Conservation (phyloP, 1,140 invertebrate species). For the Lanistes nyassanus region DNA sequence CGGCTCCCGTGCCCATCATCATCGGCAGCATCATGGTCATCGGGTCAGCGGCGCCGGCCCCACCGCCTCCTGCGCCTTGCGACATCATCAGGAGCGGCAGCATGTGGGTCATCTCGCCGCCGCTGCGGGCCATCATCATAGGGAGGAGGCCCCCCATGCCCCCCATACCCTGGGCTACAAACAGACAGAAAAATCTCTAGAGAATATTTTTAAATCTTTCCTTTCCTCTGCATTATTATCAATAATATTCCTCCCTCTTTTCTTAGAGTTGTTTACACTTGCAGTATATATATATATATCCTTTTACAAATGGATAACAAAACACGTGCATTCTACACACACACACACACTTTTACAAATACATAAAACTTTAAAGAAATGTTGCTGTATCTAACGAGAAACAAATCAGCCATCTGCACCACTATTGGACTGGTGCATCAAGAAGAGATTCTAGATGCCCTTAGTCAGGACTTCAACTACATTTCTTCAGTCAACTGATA, state of each 20-base stretch:
- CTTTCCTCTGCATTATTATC: background rate
- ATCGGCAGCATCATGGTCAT: slow-evolving; percentile 10
- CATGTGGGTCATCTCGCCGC: background rate
- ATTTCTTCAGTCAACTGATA: no score
- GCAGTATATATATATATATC: background rate
- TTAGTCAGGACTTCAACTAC: no score
- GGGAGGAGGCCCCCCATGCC: background rate
- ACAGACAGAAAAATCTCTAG: background rate
- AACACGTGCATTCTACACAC: slow-evolving; percentile 6
- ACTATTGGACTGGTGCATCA: no score
- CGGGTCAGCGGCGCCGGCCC: background rate
- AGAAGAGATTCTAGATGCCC: no score
- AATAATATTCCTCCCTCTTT: background rate
- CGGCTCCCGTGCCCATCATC: background rate
- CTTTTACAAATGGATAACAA: background rate
- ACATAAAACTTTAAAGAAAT: slow-evolving; percentile 1
- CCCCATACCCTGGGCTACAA: slow-evolving; percentile 6
- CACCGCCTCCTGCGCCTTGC: background rate
- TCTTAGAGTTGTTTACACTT: background rate
- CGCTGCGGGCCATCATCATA: slow-evolving; percentile 5
- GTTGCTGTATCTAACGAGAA: background rate
- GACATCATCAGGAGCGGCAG: slow-evolving; percentile 13
- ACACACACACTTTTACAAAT: slow-evolving; percentile 15
- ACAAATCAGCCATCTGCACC: no score
- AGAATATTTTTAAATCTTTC: background rate